Evolutionary conservation across 2,888 invertebrate species (phyloP).

Genomic region (Harpalus rufipes): DNA sequence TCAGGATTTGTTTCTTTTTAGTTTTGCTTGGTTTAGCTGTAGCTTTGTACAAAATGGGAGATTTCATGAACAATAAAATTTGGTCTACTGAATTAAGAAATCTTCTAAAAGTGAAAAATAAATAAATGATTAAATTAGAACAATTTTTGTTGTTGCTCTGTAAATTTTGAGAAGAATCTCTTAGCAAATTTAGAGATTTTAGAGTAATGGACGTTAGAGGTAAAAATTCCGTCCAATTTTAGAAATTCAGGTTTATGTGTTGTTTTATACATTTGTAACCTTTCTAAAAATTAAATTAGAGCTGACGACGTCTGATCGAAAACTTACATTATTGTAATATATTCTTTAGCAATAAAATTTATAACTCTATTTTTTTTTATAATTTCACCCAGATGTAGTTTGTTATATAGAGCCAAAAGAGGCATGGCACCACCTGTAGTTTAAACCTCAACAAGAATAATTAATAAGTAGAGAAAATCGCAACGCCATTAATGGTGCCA

Average conservation of each 20-base stretch:
- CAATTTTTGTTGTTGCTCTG: background rate
- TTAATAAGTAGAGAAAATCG: too few relatives aligned
- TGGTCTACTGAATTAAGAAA: constrained; percentile 85
- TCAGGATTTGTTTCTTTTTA: constrained; percentile 87
- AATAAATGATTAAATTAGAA: background rate
- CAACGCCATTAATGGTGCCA: too few relatives aligned
- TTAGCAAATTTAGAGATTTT: background rate
- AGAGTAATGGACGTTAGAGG: constrained; percentile 23
- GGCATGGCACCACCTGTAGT: too few relatives aligned
- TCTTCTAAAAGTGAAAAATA: constrained; percentile 10
- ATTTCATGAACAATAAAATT: constrained; percentile 82
- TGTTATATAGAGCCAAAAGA: too few relatives aligned
- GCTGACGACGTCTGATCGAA: too few relatives aligned
- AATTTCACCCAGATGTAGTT: too few relatives aligned
- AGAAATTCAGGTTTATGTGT: constrained; percentile 15
- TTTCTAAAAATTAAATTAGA: too few relatives aligned
- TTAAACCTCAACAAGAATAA: too few relatives aligned
- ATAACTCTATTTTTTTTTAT: too few relatives aligned
- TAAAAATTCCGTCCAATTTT: constrained; percentile 36
- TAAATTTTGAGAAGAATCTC: background rate
- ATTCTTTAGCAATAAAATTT: too few relatives aligned
- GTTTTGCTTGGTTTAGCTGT: constrained; percentile 81
- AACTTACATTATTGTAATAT: too few relatives aligned
- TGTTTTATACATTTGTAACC: constrained; percentile 34
- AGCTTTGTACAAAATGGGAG: constrained; percentile 84